Evolutionary conservation across 2,797 vertebrate species (phyloP).

Genomic region (Sandelia bainsii): DNA sequence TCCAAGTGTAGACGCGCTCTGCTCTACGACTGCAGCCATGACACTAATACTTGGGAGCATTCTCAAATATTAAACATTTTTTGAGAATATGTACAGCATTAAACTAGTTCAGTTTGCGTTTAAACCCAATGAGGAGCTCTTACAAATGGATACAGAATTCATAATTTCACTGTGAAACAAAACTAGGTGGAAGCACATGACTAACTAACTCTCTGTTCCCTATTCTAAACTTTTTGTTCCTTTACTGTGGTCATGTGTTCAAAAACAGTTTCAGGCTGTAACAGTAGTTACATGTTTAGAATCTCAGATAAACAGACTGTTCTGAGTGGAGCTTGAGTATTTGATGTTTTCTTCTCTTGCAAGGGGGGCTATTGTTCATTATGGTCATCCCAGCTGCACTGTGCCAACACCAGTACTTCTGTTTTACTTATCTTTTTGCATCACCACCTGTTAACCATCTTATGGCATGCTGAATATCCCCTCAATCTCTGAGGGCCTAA

Average conservation of each 20-base stretch:
- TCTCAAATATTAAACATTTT: constrained; percentile 10
- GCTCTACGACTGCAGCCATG: background rate
- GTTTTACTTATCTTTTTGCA: background rate
- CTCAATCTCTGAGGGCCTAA: background rate
- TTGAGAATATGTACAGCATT: background rate
- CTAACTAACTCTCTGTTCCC: constrained; percentile 50
- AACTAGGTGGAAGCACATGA: constrained; percentile 42
- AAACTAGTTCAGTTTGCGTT: background rate
- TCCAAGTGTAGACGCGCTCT: constrained; percentile 15
- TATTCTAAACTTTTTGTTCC: constrained; percentile 60
- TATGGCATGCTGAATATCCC: background rate
- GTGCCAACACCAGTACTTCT: background rate
- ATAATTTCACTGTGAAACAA: constrained; percentile 41
- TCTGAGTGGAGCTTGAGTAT: background rate
- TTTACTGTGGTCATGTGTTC: background rate
- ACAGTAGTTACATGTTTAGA: background rate
- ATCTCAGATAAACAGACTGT: background rate
- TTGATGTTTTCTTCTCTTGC: background rate
- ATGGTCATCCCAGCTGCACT: background rate
- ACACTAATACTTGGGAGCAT: constrained; percentile 19
- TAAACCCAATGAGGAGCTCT: constrained; percentile 1
- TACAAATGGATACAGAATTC: constrained; percentile 3
- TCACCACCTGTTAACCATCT: constrained; percentile 5
- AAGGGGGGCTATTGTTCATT: background rate
- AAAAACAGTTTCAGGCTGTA: constrained; percentile 2